These are phyloP conservation scores for Osmerus eperlanus DNA, from an alignment of 2,113 vertebrate species.

Conservation along the genomic window DNA sequence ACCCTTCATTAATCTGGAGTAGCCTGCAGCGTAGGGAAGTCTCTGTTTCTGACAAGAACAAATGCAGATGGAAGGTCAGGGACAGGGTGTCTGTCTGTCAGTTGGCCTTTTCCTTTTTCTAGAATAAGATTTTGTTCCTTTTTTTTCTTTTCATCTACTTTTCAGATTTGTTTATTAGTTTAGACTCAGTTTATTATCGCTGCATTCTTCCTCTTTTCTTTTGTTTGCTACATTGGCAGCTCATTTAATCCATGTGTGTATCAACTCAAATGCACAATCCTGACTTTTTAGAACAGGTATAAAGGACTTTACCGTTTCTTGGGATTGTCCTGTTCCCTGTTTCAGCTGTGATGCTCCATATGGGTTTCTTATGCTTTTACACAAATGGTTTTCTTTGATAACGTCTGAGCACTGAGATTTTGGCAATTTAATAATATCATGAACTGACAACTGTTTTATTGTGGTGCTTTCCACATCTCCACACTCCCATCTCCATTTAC, in stretches of 20 bases:
- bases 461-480: conserved; percentile 9
- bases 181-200: background rate
- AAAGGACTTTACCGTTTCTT: no score
- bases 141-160: background rate
- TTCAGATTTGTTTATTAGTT: background rate
- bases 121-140: background rate
- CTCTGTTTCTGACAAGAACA: background rate
- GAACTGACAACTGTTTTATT: background rate
- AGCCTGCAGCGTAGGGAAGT: conserved; percentile 10
- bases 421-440: no score
- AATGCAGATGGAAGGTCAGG: conserved; percentile 10
- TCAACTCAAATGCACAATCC: no score
- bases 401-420: no score
- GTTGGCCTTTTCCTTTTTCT: background rate
- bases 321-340: no score
- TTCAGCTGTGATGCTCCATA: background rate
- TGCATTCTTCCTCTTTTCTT: background rate
- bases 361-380: background rate
- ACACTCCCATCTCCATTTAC: conserved; percentile 34
- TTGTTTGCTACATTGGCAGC: background rate
- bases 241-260: no score
- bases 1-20: conserved; percentile 45
- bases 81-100: background rate
- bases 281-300: no score
- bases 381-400: background rate